Conservation (phyloP, 2,797 vertebrate genomes). For the Enteromius mattozi region DNA sequence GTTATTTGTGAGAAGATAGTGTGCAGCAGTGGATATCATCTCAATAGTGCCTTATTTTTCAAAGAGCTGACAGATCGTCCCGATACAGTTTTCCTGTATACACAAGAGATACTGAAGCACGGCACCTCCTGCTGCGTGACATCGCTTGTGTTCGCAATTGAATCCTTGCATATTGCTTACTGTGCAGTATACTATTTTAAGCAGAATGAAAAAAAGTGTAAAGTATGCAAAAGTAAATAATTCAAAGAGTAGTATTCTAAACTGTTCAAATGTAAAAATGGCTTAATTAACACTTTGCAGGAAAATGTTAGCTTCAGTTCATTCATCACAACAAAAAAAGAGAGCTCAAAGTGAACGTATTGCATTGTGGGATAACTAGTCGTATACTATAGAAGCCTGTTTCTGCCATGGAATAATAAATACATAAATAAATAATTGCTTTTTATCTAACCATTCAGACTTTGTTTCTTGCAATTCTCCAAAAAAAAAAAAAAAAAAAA, state of each 20-base stretch:
- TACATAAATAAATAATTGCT: neutral
- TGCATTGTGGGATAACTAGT: neutral
- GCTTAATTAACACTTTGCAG: neutral
- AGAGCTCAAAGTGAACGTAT: neutral
- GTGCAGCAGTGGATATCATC: constrained; percentile 21
- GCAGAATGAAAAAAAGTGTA: neutral
- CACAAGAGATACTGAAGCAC: neutral
- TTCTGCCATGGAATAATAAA: neutral
- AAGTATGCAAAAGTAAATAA: neutral
- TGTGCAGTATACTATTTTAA: constrained; percentile 7
- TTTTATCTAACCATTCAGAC: neutral
- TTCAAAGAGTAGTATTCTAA: neutral
- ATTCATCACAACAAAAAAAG: neutral
- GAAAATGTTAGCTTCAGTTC: neutral
- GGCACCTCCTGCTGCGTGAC: constrained; percentile 5
- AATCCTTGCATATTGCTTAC: constrained; percentile 24
- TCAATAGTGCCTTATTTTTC: constrained; percentile 22
- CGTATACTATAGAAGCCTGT: neutral
- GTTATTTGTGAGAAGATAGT: constrained; percentile 32
- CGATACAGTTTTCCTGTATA: constrained; percentile 7
- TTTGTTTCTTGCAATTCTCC: neutral
- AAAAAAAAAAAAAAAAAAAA: too few relatives aligned
- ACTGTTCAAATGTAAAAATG: neutral
- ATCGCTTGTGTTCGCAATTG: neutral
- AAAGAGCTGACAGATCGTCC: constrained; percentile 32